phyloP scores from a whole-genome alignment of 2,113 vertebrate species.

The Pteropus alecto region DNA sequence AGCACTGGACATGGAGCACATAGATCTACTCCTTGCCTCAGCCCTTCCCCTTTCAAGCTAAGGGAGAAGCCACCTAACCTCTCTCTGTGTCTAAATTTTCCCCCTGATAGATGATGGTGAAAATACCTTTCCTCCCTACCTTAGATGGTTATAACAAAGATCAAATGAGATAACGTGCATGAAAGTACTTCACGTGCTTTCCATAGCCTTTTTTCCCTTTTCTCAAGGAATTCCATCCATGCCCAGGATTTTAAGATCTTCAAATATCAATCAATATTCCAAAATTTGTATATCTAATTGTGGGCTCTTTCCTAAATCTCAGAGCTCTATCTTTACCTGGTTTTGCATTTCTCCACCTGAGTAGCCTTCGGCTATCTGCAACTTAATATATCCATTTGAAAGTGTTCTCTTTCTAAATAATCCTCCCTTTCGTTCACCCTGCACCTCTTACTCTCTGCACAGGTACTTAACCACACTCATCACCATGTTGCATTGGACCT shows the following conservation, averaged over 20 bases:
- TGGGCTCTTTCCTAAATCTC: background rate
- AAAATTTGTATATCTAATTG: background rate
- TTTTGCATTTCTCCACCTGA: background rate
- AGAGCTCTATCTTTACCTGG: background rate
- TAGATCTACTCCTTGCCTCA: background rate
- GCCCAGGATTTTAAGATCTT: background rate
- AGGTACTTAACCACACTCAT: background rate
- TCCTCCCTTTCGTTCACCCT: background rate
- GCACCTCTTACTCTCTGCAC: background rate
- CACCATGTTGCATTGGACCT: background rate
- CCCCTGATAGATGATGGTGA: background rate
- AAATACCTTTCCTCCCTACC: background rate
- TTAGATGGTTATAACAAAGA: background rate
- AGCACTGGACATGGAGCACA: rapidly evolving
- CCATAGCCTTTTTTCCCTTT: background rate
- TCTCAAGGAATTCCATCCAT: background rate
- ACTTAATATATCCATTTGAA: background rate
- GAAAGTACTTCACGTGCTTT: background rate
- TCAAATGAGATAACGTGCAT: background rate
- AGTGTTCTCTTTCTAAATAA: background rate
- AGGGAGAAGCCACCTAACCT: background rate
- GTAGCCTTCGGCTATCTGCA: background rate
- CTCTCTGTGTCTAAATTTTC: background rate
- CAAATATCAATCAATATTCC: background rate
- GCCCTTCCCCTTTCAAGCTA: background rate